Base-by-base conservation (phyloP, 92 coral and sea anemone genomes). In the Nematostella vectensis region DNA sequence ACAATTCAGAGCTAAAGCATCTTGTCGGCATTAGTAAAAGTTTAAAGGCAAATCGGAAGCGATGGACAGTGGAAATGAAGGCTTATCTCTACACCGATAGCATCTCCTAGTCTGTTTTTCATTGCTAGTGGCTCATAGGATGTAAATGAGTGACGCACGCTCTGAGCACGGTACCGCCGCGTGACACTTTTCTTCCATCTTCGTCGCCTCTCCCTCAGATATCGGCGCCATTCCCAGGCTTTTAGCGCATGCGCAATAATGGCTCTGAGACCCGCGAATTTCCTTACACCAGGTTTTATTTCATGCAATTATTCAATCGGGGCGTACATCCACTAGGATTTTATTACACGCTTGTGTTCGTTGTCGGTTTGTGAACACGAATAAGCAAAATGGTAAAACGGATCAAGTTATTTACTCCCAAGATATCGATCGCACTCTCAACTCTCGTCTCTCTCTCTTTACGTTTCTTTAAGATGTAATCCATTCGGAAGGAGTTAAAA, bases 221-320 rank as follows among this genome's bases (percentile, higher is more conserved):
- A 65, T 53, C 61, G 54, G 62, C 17, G 25, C 36, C 43, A 15
- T 30, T 50, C 17, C 27, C n/a, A n/a, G n/a, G n/a, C n/a, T n/a
- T n/a, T n/a, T n/a, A n/a, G 61, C 55, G 71, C 71, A 65, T 65
- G 71, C 71, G 71, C 69, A 27, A 33, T n/a, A n/a, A n/a, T 36
- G 42, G 69, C 51, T 51, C 25, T 25, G 44, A 57, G 48, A 8
- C 15, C 9, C 15, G 8, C 8, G 8, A 19, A 9, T 45, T 45
- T 22, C 9, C 51, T 22, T 22, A 6, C 23, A 45, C 9, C 9
- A 45, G 4, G 51, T 6, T 6, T 8, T 59, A 25, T 54, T 59
- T 45, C 54, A 27, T 12, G 44, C 4, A 59, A 9, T n/a, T n/a
- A n/a, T n/a, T n/a, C n/a, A n/a, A n/a, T n/a, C n/a, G n/a, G n/a